Evolutionary conservation across 2,888 invertebrate genomes (phyloP).

Genomic region (Tenthredo distinguenda): DNA sequence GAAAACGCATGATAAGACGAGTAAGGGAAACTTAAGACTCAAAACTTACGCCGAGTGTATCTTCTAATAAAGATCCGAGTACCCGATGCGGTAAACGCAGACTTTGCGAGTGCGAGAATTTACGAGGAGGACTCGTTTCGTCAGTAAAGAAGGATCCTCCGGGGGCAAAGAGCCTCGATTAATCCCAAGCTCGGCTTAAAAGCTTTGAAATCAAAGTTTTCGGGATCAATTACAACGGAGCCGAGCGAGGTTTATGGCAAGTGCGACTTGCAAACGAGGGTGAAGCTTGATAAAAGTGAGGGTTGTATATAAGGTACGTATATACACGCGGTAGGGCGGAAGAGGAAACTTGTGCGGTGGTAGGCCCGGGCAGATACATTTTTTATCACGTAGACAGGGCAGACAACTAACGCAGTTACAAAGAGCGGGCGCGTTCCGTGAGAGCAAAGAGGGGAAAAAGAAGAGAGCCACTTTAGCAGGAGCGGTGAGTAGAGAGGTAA

Average conservation of each 20-base stretch:
- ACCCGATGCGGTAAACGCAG: neutral
- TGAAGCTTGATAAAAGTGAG: slow-evolving; percentile 1
- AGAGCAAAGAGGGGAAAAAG: slow-evolving; percentile 9
- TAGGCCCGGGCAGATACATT: slow-evolving; percentile 38
- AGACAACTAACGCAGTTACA: slow-evolving; percentile 47
- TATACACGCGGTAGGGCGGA: neutral
- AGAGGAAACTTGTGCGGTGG: neutral
- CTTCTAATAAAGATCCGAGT: slow-evolving; percentile 8
- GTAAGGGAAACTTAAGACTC: neutral
- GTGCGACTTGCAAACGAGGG: slow-evolving; percentile 15
- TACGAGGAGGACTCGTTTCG: slow-evolving; percentile 15
- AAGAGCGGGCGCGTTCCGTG: neutral
- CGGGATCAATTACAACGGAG: slow-evolving; percentile 37
- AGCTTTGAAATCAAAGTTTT: slow-evolving; percentile 51
- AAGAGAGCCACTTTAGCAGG: slow-evolving; percentile 32
- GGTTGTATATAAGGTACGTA: neutral
- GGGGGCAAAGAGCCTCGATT: slow-evolving; percentile 30
- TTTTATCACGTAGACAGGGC: slow-evolving; percentile 45
- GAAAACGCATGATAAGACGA: neutral
- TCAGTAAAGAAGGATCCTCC: slow-evolving; percentile 26
- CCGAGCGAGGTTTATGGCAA: slow-evolving; percentile 23
- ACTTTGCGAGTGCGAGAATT: slow-evolving; percentile 1
- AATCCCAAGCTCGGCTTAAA: slow-evolving; percentile 42
- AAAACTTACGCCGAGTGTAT: neutral
- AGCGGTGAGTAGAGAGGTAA: slow-evolving; percentile 22